These are phyloP conservation scores for Caenorhabditis doughertyi DNA, from an alignment of 2,888 invertebrate species.

Conservation along the genomic window DNA sequence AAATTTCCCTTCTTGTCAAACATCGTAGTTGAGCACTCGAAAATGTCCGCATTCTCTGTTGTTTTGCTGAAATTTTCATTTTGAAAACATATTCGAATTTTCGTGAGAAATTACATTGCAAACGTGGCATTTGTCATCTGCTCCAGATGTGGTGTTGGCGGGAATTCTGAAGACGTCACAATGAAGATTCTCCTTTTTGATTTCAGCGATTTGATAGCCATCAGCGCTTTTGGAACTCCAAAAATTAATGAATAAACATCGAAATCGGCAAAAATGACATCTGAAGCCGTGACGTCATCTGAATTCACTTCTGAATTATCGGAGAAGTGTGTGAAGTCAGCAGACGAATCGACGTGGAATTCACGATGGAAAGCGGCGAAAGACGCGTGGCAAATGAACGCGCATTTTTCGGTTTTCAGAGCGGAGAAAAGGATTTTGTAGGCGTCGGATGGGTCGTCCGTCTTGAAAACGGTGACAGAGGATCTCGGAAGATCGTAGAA, in stretches of 20 bases:
- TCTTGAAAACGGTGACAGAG: slow-evolving; percentile 24
- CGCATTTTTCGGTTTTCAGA: slow-evolving; percentile 11
- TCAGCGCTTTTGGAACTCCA: slow-evolving; percentile 1
- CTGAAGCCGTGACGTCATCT: slow-evolving; percentile 13
- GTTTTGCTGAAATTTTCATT: slow-evolving; percentile 11
- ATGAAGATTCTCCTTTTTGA: slow-evolving; percentile 19
- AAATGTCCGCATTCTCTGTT: not conserved
- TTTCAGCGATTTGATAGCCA: slow-evolving; percentile 23
- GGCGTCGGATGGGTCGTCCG: slow-evolving; percentile 10
- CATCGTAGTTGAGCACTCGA: not conserved
- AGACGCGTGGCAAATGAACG: slow-evolving; percentile 21
- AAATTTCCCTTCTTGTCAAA: slow-evolving; percentile 56
- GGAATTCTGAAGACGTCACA: slow-evolving; percentile 8
- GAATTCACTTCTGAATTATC: slow-evolving; percentile 1
- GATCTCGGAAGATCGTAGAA: slow-evolving; percentile 34
- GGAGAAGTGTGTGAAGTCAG: not conserved
- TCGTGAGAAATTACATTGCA: too few relatives aligned
- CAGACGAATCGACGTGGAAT: not conserved
- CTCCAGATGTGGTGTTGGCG: not conserved
- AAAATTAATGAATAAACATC: slow-evolving; percentile 17
- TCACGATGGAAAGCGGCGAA: not conserved
- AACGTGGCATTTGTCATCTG: slow-evolving; percentile 4
- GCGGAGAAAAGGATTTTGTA: slow-evolving; percentile 14
- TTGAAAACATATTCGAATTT: too few relatives aligned
- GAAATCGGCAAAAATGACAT: slow-evolving; percentile 51